Evolutionary conservation across 2,797 vertebrate species (phyloP), one percentile per base, ranked within the genome.

Genomic region (Anisognathus igniventris): DNA sequence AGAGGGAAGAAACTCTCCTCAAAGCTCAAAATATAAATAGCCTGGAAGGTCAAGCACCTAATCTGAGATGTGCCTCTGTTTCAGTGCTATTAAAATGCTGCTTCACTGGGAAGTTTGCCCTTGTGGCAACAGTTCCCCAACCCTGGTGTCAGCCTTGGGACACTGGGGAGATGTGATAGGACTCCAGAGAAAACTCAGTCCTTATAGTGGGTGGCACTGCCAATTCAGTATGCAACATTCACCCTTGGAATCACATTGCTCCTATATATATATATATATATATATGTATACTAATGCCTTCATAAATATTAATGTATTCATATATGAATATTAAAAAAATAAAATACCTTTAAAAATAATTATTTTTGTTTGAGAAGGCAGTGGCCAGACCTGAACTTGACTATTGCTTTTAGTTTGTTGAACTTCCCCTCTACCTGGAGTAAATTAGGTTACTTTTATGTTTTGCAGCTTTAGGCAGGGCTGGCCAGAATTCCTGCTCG

Each of bases 121-220:
- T 71, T 0, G 0, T 61, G 51, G 14, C 47, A 78, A 40, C 44
- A 83, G 65, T 74, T 6, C 10, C 2, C 1, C 17, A 31, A 5
- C 18, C 23, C 86, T 40, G 12, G 12, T 28, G 39, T 61, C 51
- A 82, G 47, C n/a, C 58, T 47, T 70, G 60, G 48, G 35, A 37
- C 14, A 35, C 13, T 1, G 1, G 25, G 31, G 33, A 78, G 17
- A 15, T 86, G 54, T 4, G 1, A 6, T 17, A 12, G 37, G 28
- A 45, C 11, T 37, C 30, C 56, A 19, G 35, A 58, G 24, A 57
- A 85, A 88, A 44, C 8, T 8, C 27, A 19, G 16, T 37, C 39
- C 44, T 47, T 68, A 0, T 58, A 25, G 20, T 57, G 66, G 6
- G 30, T 78, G 17, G 4, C 53, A 42, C 35, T 65, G 42, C 35